Percentiles rank a stretch among this genome's conserved stretches.
These are phyloP conservation scores for Nephila pilipes DNA, from an alignment of 1,140 invertebrate species.

Conservation along the genomic window DNA sequence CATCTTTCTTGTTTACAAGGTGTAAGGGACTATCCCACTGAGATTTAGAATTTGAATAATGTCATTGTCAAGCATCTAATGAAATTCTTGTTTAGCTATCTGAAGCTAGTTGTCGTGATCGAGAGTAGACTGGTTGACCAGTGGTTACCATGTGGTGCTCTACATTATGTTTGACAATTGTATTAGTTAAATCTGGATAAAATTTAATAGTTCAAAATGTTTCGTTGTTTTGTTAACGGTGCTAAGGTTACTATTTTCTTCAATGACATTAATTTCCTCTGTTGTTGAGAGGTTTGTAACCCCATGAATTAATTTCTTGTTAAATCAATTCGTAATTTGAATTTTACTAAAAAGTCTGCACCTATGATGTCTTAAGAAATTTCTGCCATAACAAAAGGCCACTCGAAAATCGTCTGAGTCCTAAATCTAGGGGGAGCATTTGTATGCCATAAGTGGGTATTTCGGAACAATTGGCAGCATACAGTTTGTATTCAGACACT, in stretches of 20 bases:
- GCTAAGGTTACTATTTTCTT: not conserved
- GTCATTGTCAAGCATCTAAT: no score
- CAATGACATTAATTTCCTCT: not conserved
- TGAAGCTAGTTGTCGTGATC: constrained; percentile 54
- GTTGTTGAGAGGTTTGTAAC: not conserved
- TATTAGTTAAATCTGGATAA: constrained; percentile 1
- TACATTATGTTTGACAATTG: constrained; percentile 34
- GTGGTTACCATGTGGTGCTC: no score
- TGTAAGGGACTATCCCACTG: no score
- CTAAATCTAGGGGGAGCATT: constrained; percentile 46
- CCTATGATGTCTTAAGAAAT: constrained; percentile 33
- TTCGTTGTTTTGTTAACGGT: not conserved
- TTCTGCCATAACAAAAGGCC: constrained; percentile 48
- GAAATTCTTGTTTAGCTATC: constrained; percentile 56
- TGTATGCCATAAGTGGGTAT: not conserved
- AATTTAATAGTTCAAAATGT: constrained; percentile 25
- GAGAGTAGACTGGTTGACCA: no score
- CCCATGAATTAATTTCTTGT: constrained; percentile 17
- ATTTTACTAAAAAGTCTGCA: constrained; percentile 60
- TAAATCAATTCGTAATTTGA: constrained; percentile 12
- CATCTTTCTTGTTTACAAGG: no score
- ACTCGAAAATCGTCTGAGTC: constrained; percentile 18
- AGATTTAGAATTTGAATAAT: no score
- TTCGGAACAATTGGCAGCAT: constrained; percentile 58
- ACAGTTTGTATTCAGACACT: constrained; percentile 33